These are phyloP conservation scores for Nicator chloris DNA, from an alignment of 2,113 vertebrate species.

Conservation along the genomic window DNA sequence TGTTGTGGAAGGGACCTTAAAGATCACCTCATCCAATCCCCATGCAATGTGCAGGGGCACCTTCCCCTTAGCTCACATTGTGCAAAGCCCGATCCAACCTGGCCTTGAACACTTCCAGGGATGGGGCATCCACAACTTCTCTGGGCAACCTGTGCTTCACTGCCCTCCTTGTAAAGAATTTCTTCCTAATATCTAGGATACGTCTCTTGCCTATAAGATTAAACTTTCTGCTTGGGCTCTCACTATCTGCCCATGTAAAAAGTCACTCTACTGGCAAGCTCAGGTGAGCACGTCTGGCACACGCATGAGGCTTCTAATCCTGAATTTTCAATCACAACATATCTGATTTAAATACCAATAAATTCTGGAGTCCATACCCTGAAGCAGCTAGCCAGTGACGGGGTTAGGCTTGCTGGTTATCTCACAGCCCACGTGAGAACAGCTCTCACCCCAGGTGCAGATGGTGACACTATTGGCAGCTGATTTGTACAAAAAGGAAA, in stretches of 20 bases:
- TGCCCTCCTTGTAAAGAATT: not conserved
- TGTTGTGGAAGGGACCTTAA: not conserved
- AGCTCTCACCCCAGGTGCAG: not conserved
- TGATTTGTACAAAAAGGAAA: not conserved
- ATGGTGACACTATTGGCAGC: not conserved
- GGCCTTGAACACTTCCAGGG: not conserved
- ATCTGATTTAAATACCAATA: not conserved
- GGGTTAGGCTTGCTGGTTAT: not conserved
- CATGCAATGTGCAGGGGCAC: no score
- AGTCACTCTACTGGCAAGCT: not conserved
- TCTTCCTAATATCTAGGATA: not conserved
- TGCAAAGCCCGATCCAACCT: not conserved
- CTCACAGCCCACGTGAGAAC: not conserved
- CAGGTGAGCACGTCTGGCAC: not conserved
- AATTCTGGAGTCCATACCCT: not conserved
- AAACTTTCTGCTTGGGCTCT: not conserved
- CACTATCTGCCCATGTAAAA: not conserved
- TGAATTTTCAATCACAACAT: not conserved
- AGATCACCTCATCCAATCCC: accelerated
- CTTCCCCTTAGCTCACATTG: not conserved
- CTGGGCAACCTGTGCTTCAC: not conserved
- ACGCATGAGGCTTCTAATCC: not conserved
- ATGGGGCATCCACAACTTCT: not conserved
- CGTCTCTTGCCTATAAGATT: not conserved
- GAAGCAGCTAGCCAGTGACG: not conserved